Evolutionary conservation across 2,113 vertebrate genomes (phyloP), one percentile per base, ranked within the genome.

Genomic region (Nesoenas mayeri): DNA sequence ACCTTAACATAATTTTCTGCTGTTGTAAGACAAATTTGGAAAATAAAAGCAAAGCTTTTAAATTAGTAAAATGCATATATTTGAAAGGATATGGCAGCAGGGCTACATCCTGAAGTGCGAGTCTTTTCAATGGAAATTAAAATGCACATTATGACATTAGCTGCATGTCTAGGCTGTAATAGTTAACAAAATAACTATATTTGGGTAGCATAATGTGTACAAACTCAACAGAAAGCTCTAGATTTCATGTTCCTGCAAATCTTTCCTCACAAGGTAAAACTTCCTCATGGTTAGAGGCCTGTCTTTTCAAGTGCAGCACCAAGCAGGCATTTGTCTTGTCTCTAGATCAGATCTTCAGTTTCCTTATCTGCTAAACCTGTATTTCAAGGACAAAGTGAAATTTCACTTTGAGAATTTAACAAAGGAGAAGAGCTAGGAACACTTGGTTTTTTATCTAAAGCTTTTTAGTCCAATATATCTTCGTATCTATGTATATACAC

Each of bases 21-120:
- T 96, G 18, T 32, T 86, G 53, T 85, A 94, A 88, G 15, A 32
- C 11, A 70, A n/a, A 9, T 77, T 94, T 87, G 51, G 36, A 95
- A 95, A 91, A 82, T 56, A 96, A 79, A 47, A 80, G 60, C 47
- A 89, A 95, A 96, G 34, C 29, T 78, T 81, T 67, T 87, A 87
- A 38, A 73, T 64, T 5, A 79, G 17, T 72, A 80, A 70, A 91
- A 87, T 57, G 11, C 47, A 65, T 77, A 84, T 25, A 62, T 42
- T 60, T 82, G 54, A 86, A 95, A 95, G 17, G 22, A 82, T 86
- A 62, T 56, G 53, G 44, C 36, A 77, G 64, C 51, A 57, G 65
- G 15, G 40, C 42, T 20, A 25, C 62, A 64, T 65, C 48, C 80
- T 47, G 36, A 47, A 88, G 26, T 19, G 64, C 18, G 32, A 47